Evolutionary conservation across 2,797 vertebrate genomes (phyloP), one percentile per base, ranked within the genome.

Genomic region (Mormyrops attenuatus): DNA sequence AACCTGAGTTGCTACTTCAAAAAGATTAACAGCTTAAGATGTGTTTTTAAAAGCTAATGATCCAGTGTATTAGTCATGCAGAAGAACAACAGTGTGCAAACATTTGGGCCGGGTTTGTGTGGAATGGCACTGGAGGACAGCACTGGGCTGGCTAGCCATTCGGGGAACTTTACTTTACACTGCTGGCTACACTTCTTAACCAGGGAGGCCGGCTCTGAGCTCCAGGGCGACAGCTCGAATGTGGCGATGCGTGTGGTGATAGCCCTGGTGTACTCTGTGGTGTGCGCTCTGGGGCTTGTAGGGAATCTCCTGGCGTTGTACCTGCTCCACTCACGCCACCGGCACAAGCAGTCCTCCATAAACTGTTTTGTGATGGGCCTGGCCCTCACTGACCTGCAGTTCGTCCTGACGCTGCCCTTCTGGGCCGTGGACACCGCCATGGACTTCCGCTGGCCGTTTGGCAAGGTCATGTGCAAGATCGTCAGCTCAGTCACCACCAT

Each of bases 401-500:
- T 97, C 57, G 96, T 97, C 69, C 93, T 95, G 88, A 96, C 95
- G 0, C 92, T 96, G 20, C 96, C 96, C 9, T 97, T 96, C 92
- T 96, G 95, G 95, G 95, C 96, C 0, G 93, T 95, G 89, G 95
- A 96, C 94, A 95, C 94, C 0, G 96, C 94, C 1, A 92, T 96
- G 92, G 96, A 96, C 93, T 96, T 96, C 92, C 95, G 95, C 60
- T 96, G 96, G 95, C 96, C 96, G 0, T 96, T 96, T 26, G 95
- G 96, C 13, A 93, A 92, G 0, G 91, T 95, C 60, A 95, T 96
- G 96, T 96, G 96, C 90, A 96, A 96, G 92, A 94, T 96, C 53
- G 91, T 96, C 90, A 96, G 96, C 90, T 95, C 95, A 0, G 95
- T 96, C 90, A 96, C 95, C n/a, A 95, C 94, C 89, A 96, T 97